Base-by-base conservation (phyloP, 2,113 vertebrate genomes). In the Phaetusa simplex region DNA sequence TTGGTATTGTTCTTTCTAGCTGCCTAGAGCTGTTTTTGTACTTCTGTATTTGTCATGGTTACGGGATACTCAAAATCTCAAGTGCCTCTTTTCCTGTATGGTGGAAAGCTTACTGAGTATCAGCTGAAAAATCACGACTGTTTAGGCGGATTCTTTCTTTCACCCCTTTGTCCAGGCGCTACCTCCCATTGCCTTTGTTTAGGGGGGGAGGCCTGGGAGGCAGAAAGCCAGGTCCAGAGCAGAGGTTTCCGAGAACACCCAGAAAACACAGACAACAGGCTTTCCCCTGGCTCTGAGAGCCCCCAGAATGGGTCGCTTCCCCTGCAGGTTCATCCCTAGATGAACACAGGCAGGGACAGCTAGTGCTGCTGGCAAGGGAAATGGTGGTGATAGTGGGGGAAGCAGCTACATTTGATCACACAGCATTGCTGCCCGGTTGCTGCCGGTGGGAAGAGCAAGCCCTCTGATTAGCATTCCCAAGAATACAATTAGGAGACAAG, bases 11-110 rank as follows among this genome's bases (percentile, higher is more conserved):
- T 97, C 95, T 73, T 94, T 55, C 94, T 93, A 91, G 73, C 78
- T 90, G 97, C 95, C 96, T 97, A 86, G 93, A 97, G 96, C 94
- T 95, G 91, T 85, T 96, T 96, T 95, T 94, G 81, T 97, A 95
- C 94, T 95, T 95, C 88, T 87, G 65, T 91, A 79, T 94, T 91
- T 89, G 89, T 95, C 95, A 95, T 96, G 95, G 97, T 97, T 97
- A 97, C 96, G 65, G 93, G 77, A 93, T 95, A 96, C 92, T 94
- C 78, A 95, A 89, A 95, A 93, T 95, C 94, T 97, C 93, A 93
- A 97, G 95, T 95, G 96, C 66, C 78, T 96, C 84, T 95, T 96
- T 95, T 93, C 89, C 94, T 86, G n/a, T 82, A n/a, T 42, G 42
- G 77, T 10, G 4, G 86, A 91, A 93, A 83, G 76, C 74, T 93